Base-by-base conservation (phyloP, 1,140 invertebrate genomes). In the Drosophila obscura region DNA sequence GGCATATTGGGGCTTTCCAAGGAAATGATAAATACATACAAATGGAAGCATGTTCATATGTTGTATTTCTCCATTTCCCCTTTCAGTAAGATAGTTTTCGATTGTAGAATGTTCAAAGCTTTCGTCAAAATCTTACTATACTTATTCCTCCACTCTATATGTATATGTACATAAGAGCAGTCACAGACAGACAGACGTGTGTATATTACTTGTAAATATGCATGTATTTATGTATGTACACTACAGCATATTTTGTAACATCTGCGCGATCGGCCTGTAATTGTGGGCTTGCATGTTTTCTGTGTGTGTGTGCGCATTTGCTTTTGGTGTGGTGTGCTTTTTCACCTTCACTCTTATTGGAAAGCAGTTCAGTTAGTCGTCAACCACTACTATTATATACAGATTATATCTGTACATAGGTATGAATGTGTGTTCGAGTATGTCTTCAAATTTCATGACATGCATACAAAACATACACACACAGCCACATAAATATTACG, bases 281-380 rank as follows among this genome's bases (percentile, higher is more conserved):
- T 58, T 39, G 39, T 51, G 35, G 35, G 28, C 35, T 51, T 61
- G 45, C 58, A 16, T 61, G 35, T n/a, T 44, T 44, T 15, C 16
- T 66, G 39, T 56, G 19, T 57, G 51, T 31, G 5, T 16, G 5
- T 35, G 8, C 35, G 4, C 28, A 45, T 50, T 8, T 41, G 50
- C 22, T 28, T 69, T 22, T 49, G 45, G 50, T 31, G 53, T 24
- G 46, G 44, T 67, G 62, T 69, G 72, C 63, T 69, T 77, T 77
- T 77, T 77, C 73, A 77, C 74, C 74, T 77, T 77, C 74, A 77
- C 73, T 77, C 65, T 77, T 77, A 76, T 77, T 77, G 73, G 73
- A 77, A 77, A 77, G 73, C 74, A 69, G 73, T 76, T 76, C 69
- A 76, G 71, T 75, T 76, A 45, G 73, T 69, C 55, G 58, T 24